Conservation (phyloP, 2,888 invertebrate genomes). For the Cheilosia urbana region DNA sequence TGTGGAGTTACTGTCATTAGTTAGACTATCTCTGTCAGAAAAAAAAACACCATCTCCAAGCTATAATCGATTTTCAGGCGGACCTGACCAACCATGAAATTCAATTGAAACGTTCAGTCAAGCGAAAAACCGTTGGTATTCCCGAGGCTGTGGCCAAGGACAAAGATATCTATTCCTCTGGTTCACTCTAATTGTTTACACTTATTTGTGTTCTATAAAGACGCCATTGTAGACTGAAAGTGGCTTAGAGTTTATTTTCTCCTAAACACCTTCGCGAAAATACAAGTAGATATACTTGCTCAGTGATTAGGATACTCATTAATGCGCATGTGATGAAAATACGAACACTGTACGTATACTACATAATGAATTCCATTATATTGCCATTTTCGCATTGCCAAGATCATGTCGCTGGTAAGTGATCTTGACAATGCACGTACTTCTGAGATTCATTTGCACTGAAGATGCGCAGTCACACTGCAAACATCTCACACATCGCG, state of each 20-base stretch:
- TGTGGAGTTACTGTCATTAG: neutral
- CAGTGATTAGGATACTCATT: constrained; percentile 3
- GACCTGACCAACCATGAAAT: constrained; percentile 44
- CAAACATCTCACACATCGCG: constrained; percentile 25
- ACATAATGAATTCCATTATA: constrained; percentile 61
- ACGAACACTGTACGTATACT: neutral
- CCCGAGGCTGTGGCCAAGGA: neutral
- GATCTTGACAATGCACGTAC: constrained; percentile 70
- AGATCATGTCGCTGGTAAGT: constrained; percentile 61
- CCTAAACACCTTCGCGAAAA: constrained; percentile 11
- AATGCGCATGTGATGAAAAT: neutral
- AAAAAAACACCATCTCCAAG: constrained; percentile 3
- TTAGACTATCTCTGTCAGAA: neutral
- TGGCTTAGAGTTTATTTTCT: neutral
- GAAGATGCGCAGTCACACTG: constrained; percentile 35
- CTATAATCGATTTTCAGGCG: constrained; percentile 29
- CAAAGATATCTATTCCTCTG: neutral
- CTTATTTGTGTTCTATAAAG: constrained; percentile 24
- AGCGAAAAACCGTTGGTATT: constrained; percentile 29
- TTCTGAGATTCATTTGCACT: constrained; percentile 41
- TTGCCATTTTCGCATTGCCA: constrained; percentile 44
- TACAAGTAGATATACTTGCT: neutral
- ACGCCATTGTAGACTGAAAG: constrained; percentile 6
- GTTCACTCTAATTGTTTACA: constrained; percentile 6
- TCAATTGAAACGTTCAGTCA: constrained; percentile 45